These are phyloP conservation scores for Monarcha castaneiventris DNA, from an alignment of 2,113 vertebrate species.

Conservation along the genomic window DNA sequence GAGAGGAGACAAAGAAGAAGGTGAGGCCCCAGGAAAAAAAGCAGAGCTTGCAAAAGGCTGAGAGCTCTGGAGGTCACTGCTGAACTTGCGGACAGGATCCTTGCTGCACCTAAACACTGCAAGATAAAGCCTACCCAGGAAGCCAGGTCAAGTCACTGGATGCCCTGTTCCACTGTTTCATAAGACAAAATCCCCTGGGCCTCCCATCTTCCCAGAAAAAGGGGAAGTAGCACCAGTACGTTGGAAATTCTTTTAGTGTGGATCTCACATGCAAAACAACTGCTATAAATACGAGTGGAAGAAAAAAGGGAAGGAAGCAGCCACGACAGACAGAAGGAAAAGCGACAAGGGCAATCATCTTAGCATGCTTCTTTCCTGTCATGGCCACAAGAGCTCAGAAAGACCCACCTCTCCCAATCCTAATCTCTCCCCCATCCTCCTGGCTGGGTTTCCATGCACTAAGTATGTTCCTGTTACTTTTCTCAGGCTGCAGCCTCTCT, in stretches of 20 bases:
- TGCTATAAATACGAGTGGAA: constrained; percentile 43
- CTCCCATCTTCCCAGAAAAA: constrained; percentile 15
- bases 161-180: not conserved
- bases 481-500: not conserved
- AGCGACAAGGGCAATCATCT: not conserved
- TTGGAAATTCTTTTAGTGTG: constrained; percentile 60
- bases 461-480: not conserved
- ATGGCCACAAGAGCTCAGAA: not conserved
- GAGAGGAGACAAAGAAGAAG: not conserved
- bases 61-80: not conserved
- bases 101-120: not conserved
- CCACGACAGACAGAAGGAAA: not conserved
- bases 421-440: not conserved
- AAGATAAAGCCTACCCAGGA: not conserved
- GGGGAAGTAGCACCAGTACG: constrained; percentile 10
- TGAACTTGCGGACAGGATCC: not conserved
- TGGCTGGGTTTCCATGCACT: not conserved
- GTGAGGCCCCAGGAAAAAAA: not conserved
- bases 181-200: not conserved
- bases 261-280: constrained; percentile 23
- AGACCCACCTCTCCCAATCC: not conserved
- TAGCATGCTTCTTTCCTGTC: not conserved
- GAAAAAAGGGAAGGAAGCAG: constrained; percentile 43
- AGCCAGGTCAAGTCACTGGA: not conserved
- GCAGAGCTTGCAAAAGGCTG: not conserved